Percentiles rank a stretch among this genome's conserved stretches.
Conservation (phyloP, 2,888 invertebrate species). For the Encarsia formosa region DNA sequence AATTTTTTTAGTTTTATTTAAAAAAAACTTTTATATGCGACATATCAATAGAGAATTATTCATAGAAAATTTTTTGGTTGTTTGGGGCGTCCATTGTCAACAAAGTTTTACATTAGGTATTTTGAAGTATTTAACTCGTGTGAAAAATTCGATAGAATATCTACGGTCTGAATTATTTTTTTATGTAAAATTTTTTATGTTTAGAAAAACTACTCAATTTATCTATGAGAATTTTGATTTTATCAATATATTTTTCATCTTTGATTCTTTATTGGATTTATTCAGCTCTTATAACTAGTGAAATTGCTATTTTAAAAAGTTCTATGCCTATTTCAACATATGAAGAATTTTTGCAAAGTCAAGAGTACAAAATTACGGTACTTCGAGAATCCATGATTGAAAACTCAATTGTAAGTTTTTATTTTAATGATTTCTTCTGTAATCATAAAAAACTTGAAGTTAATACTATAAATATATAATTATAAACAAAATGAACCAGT, state of each 20-base stretch:
- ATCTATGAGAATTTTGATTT: background rate
- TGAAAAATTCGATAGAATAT: background rate
- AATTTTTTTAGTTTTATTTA: no score
- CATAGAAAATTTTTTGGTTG: background rate
- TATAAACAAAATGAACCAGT: background rate
- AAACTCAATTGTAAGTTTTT: no score
- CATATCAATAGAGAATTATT: no score
- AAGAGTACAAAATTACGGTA: background rate
- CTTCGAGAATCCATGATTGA: background rate
- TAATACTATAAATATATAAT: background rate
- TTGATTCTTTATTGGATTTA: slow-evolving; percentile 1
- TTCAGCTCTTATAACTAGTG: slow-evolving; percentile 5
- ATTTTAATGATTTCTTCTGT: background rate
- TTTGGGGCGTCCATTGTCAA: slow-evolving; percentile 1
- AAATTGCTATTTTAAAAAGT: background rate
- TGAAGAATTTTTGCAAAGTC: background rate
- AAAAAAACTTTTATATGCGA: no score
- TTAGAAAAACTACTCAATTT: background rate
- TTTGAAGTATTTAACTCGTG: background rate
- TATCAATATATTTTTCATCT: background rate
- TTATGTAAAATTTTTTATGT: background rate
- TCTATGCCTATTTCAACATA: slow-evolving; percentile 5
- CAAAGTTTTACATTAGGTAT: background rate
- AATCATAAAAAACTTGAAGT: background rate
- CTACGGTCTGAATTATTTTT: no score